Conservation (phyloP, 2,888 invertebrate species). For the Yponomeuta cagnagella region DNA sequence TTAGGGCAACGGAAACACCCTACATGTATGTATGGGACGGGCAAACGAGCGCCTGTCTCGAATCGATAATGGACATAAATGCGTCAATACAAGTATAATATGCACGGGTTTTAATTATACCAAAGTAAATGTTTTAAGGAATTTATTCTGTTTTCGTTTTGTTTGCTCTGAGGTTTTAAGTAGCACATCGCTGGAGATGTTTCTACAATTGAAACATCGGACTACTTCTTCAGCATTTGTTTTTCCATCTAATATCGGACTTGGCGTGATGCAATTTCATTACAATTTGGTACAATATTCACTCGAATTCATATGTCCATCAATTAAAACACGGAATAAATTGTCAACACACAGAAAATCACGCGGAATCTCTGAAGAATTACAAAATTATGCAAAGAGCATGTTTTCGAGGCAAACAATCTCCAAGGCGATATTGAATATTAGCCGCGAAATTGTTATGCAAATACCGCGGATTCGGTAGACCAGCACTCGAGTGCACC, state of each 20-base stretch:
- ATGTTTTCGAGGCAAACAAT: neutral
- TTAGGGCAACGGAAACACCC: constrained; percentile 54
- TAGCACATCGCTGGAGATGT: no score
- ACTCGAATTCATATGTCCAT: neutral
- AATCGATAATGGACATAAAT: constrained; percentile 29
- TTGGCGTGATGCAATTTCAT: neutral
- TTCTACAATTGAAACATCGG: no score
- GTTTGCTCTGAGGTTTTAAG: no score
- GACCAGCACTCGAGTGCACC: constrained; percentile 2
- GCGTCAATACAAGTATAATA: neutral
- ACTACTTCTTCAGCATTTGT: no score
- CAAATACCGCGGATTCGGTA: constrained; percentile 34
- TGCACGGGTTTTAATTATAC: no score
- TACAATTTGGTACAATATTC: neutral
- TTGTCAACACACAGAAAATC: neutral
- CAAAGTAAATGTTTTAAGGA: no score
- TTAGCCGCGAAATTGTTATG: constrained; percentile 53
- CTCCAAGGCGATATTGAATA: constrained; percentile 38
- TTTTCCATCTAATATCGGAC: no score
- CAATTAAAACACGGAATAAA: neutral
- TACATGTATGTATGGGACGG: constrained; percentile 39
- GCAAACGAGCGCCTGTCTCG: constrained; percentile 38
- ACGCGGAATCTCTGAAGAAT: neutral
- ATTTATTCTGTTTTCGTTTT: no score
- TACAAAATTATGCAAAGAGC: neutral